phyloP scores from a whole-genome alignment of 2,888 invertebrate genomes.

The Pterostichus niger region DNA sequence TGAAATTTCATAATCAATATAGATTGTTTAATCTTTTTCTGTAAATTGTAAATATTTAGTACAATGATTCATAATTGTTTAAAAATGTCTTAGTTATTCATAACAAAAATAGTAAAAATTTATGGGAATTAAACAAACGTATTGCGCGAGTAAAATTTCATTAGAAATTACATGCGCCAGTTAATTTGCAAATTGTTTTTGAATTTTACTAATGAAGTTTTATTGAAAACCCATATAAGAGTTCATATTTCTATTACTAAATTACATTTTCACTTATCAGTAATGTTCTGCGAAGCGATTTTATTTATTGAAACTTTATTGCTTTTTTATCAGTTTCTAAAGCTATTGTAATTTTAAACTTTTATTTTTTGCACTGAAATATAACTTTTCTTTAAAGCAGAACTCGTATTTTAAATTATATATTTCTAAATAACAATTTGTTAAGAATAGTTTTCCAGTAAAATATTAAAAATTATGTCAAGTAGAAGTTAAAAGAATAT shows the following conservation, averaged over 20 bases:
- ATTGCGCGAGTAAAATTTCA: no score
- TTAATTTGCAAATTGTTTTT: conserved; percentile 22
- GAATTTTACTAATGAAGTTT: conserved; percentile 14
- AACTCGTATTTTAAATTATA: neutral
- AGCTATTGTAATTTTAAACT: conserved; percentile 27
- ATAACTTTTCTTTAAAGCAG: neutral
- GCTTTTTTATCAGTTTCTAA: conserved; percentile 7
- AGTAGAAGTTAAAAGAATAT: no score
- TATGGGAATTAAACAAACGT: no score
- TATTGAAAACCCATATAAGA: conserved; percentile 17
- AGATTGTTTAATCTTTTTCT: no score
- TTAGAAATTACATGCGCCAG: neutral
- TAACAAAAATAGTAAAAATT: no score
- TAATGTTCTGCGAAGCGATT: conserved; percentile 46
- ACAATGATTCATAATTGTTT: no score
- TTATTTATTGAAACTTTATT: conserved; percentile 39
- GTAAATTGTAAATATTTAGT: no score
- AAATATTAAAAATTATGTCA: no score
- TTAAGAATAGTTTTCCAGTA: no score
- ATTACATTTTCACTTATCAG: conserved; percentile 47
- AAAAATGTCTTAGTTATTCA: no score
- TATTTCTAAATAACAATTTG: neutral
- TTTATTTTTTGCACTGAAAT: neutral
- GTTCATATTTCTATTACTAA: conserved; percentile 12
- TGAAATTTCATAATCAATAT: no score